Conservation (phyloP, 2,113 vertebrate species). For the Oenanthe oenanthe region DNA sequence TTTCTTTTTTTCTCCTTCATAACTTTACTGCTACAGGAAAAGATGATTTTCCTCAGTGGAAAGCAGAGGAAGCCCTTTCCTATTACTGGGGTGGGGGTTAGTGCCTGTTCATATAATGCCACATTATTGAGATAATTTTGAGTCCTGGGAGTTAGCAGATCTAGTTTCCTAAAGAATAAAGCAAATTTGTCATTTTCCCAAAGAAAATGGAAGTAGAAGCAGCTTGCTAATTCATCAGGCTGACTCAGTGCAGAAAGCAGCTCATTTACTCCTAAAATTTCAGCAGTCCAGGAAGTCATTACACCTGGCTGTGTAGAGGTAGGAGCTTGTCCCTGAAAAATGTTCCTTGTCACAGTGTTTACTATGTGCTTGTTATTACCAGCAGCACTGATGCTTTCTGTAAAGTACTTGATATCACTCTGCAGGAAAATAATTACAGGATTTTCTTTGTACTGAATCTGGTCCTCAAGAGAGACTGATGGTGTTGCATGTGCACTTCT, state of each 20-base stretch:
- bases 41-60: neutral
- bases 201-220: neutral
- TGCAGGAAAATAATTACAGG: neutral
- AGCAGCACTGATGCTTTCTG: neutral
- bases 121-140: neutral
- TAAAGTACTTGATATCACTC: neutral
- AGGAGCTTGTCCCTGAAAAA: neutral
- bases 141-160: neutral
- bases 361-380: neutral
- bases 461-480: neutral
- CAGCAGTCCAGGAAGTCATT: neutral
- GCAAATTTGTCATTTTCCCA: neutral
- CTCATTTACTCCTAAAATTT: neutral
- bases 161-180: neutral
- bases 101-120: neutral
- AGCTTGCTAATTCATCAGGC: neutral
- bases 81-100: neutral
- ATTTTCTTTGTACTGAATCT: neutral
- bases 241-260: neutral
- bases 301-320: neutral
- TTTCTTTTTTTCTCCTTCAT: neutral
- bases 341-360: neutral
- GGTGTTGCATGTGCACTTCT: neutral
- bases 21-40: neutral
- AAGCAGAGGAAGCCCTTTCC: neutral